phyloP scores from a whole-genome alignment of 2,113 vertebrate genomes.

The Sceloporus tristichus region DNA sequence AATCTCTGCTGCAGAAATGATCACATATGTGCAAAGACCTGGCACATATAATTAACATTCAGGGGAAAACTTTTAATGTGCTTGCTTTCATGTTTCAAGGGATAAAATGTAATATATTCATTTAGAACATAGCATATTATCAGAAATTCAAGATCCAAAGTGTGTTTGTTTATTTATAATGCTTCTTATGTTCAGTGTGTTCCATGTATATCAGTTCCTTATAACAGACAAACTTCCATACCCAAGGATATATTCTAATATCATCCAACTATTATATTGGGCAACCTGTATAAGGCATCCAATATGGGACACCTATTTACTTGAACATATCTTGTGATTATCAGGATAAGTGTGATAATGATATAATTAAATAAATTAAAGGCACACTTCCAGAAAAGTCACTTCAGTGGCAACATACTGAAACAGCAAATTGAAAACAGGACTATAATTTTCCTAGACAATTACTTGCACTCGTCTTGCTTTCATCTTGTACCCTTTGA shows the following conservation, averaged over 20 bases:
- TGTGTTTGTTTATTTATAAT: not conserved
- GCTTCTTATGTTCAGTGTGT: not conserved
- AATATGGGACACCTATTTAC: not conserved
- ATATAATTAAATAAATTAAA: not conserved
- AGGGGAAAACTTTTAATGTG: not conserved
- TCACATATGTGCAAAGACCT: not conserved
- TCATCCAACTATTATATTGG: not conserved
- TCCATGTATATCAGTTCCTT: not conserved
- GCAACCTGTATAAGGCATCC: not conserved
- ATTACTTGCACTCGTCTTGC: not conserved
- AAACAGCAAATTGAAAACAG: constrained; percentile 56
- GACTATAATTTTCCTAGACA: constrained; percentile 7
- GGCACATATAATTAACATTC: not conserved
- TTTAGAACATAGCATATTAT: not conserved
- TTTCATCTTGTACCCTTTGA: not conserved
- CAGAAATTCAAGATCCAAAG: not conserved
- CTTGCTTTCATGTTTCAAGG: not conserved
- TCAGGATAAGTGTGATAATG: not conserved
- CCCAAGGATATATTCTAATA: not conserved
- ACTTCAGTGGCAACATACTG: constrained; percentile 49
- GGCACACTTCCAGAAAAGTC: not conserved
- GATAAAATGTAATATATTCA: not conserved
- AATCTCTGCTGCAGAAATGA: not conserved
- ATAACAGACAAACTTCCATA: not conserved
- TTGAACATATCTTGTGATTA: not conserved